Conservation (phyloP, 2,888 invertebrate species). For the Andrena haemorrhoa region DNA sequence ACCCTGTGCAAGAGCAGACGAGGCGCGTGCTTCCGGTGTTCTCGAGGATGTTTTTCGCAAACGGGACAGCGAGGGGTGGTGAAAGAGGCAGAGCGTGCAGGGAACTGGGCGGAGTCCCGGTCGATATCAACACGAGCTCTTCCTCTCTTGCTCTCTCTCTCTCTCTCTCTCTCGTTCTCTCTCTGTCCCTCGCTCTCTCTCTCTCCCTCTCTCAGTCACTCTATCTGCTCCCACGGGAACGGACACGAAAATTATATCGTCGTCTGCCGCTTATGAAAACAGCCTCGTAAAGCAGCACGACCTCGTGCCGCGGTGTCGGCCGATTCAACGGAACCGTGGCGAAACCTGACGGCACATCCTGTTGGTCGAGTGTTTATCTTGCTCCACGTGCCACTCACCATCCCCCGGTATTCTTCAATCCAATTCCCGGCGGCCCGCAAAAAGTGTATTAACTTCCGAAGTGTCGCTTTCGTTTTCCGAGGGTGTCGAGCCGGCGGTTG, state of each 20-base stretch:
- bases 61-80: slow-evolving; percentile 54
- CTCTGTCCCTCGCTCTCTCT: slow-evolving; percentile 13
- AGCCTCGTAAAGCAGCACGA: slow-evolving; percentile 58
- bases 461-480: neutral
- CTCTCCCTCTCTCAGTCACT: slow-evolving; percentile 11
- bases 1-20: neutral
- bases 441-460: slow-evolving; percentile 6
- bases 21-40: slow-evolving; percentile 31
- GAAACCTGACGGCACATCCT: slow-evolving; percentile 33
- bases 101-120: slow-evolving; percentile 60
- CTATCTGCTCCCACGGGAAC: slow-evolving; percentile 65
- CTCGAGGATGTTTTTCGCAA: slow-evolving; percentile 74
- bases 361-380: slow-evolving; percentile 23
- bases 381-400: slow-evolving; percentile 4
- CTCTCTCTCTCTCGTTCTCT: slow-evolving; percentile 21
- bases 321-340: slow-evolving; percentile 32
- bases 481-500: neutral
- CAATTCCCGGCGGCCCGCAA: slow-evolving; percentile 21
- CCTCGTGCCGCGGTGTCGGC: slow-evolving; percentile 13
- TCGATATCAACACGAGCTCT: slow-evolving; percentile 75
- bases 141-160: slow-evolving; percentile 45
- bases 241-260: slow-evolving; percentile 74
- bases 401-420: slow-evolving; percentile 3
- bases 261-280: slow-evolving; percentile 72
- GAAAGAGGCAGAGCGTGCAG: slow-evolving; percentile 39